Percentiles rank a stretch among this genome's conserved stretches.
These are phyloP conservation scores for Tachysurus fulvidraco DNA, from an alignment of 2,113 vertebrate species.

Conservation along the genomic window DNA sequence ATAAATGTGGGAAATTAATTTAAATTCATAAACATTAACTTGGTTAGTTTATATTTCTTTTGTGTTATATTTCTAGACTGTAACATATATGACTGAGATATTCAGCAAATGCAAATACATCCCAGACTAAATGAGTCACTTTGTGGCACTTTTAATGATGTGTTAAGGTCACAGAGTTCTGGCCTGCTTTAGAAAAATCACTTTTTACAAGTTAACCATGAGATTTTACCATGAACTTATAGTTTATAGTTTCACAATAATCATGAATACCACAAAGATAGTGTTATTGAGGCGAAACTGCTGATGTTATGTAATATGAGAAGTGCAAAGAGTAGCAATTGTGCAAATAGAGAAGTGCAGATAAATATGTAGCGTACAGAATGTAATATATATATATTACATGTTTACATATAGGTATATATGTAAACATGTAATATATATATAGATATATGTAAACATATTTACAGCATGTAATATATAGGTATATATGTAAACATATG, in stretches of 20 bases:
- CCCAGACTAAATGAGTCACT: not conserved
- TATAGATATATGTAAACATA: too few relatives aligned
- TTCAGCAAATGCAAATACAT: not conserved
- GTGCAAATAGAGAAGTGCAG: too few relatives aligned
- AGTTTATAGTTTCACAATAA: not conserved
- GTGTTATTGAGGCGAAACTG: too few relatives aligned
- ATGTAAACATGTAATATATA: too few relatives aligned
- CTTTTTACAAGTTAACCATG: not conserved
- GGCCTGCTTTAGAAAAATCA: not conserved
- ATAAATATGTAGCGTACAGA: too few relatives aligned
- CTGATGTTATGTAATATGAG: too few relatives aligned
- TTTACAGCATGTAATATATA: not conserved
- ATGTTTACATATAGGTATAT: too few relatives aligned
- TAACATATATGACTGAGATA: not conserved
- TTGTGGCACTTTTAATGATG: constrained; percentile 32
- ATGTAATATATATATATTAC: too few relatives aligned
- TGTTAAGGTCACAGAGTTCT: constrained; percentile 1
- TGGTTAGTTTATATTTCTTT: not conserved
- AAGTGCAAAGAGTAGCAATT: too few relatives aligned
- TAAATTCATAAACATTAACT: not conserved
- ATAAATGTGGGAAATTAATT: not conserved
- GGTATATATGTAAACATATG: not conserved
- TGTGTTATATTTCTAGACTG: not conserved
- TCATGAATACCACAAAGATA: not conserved
- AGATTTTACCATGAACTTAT: not conserved